Base-by-base conservation (phyloP, 2,888 invertebrate species). In the Archaeoteleia sp. region DNA sequence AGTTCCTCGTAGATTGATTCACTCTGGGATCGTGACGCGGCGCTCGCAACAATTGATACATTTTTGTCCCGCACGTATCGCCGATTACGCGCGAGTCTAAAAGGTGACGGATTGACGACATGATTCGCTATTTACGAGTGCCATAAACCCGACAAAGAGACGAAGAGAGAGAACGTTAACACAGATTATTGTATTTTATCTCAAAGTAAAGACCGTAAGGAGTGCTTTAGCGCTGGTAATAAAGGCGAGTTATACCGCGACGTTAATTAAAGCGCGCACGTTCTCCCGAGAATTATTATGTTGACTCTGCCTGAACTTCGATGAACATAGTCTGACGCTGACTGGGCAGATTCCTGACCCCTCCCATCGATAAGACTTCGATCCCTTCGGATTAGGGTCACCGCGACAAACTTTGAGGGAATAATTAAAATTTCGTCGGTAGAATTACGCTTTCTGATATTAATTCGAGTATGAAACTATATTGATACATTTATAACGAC, bases 171-270 rank as follows among this genome's bases (percentile, higher is more conserved):
- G 51, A 20, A 5, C 55, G 55, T 51, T 60, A 55, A 67, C 61
- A 39, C 48, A 51, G 54, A 67, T 67, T 55, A 61, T 67, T 67
- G 55, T 60, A 61, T 67, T 67, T 67, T 61, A 58, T 66, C 63
- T 48, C 39, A 23, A 48, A 58, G 45, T 23, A 54, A 58, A 25
- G 14, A 49, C 27, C 46, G 54, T 34, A 51, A 63, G 57, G 45
- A 43, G 57, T 32, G 46, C 46, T 46, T 53, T 25, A 42, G 13
- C 25, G 17, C 39, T 20, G 32, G 42, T 25, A 53, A 65, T 53
- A 65, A 58, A 65, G 14, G 23, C 51, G 42, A 45, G 45, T 57
- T 57, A 65, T 57, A 46, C 27, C 55, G 63, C 25, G 57, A 57
- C 57, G 55, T 57, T 49, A 57, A 65, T 65, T 57, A 65, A 55